A percentile compares a stretch with the other conserved stretches of the same genome.
These are phyloP conservation scores for Triplophysa dalaica DNA, from an alignment of 2,113 vertebrate species.

Conservation along the genomic window DNA sequence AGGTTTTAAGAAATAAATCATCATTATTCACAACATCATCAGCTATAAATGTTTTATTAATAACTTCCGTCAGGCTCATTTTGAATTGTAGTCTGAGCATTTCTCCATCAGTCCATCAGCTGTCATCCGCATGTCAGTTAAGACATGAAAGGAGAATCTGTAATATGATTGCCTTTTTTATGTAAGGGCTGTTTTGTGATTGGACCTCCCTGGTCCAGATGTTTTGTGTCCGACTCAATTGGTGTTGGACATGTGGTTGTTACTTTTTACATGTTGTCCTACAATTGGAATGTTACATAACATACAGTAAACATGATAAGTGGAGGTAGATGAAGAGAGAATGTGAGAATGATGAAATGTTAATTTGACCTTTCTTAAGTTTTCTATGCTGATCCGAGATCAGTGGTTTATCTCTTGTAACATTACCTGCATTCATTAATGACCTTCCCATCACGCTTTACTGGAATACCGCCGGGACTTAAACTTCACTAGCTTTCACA, in stretches of 20 bases:
- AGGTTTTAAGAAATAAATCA: conserved; percentile 7
- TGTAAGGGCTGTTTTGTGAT: background rate
- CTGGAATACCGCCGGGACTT: conserved; percentile 47
- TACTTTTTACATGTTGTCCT: conserved; percentile 8
- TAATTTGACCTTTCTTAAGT: conserved; percentile 57
- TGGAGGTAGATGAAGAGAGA: conserved; percentile 7
- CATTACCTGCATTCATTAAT: conserved; percentile 52
- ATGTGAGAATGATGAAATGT: conserved; percentile 35
- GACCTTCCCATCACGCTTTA: conserved; percentile 52
- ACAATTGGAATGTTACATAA: background rate
- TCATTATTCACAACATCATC: conserved; percentile 12
- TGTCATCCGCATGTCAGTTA: conserved; percentile 1
- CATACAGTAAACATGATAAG: background rate
- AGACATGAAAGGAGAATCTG: conserved; percentile 5
- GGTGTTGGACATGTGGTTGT: background rate
- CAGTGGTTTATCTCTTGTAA: conserved; percentile 47
- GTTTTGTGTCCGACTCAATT: conserved; percentile 6
- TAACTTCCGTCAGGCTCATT: conserved; percentile 1
- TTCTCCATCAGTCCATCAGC: conserved; percentile 11
- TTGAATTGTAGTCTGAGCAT: background rate
- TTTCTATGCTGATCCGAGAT: conserved; percentile 49
- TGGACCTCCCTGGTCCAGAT: background rate
- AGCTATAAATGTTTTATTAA: conserved; percentile 2
- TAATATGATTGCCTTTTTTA: background rate
- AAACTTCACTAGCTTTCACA: conserved; percentile 45